Percentiles rank a stretch among this genome's conserved stretches.
Evolutionary conservation across 1,140 invertebrate species (phyloP).

Genomic region (Bactericera cockerelli): DNA sequence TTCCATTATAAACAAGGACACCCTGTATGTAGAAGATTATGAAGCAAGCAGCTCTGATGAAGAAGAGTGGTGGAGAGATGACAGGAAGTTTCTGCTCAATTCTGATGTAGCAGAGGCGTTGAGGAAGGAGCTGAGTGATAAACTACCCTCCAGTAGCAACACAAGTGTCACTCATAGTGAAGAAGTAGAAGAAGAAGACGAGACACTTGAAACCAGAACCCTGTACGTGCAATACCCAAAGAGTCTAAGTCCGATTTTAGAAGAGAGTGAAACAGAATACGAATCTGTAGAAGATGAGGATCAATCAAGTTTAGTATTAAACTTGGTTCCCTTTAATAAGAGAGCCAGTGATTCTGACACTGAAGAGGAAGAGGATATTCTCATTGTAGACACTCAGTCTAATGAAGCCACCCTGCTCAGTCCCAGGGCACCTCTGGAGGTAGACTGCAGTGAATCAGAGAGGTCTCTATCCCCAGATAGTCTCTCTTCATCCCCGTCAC

Average conservation of each 20-base stretch:
- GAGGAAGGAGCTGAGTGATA: constrained; percentile 48
- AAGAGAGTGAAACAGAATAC: constrained; percentile 31
- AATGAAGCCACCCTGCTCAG: constrained; percentile 31
- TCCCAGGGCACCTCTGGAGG: neutral
- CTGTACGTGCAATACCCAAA: constrained; percentile 23
- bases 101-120: constrained; percentile 31
- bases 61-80: constrained; percentile 12
- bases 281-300: neutral
- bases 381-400: constrained; percentile 37
- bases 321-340: neutral
- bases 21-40: neutral
- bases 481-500: constrained; percentile 18
- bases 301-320: constrained; percentile 1
- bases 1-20: neutral
- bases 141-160: constrained; percentile 34
- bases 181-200: constrained; percentile 24
- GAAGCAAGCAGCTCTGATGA: constrained; percentile 10
- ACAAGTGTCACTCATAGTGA: too few species aligned
- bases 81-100: constrained; percentile 10
- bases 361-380: constrained; percentile 32
- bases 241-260: constrained; percentile 44
- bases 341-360: neutral
- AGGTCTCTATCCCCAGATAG: constrained; percentile 21
- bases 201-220: constrained; percentile 21
- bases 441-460: neutral